Evolutionary conservation across 2,113 vertebrate species (phyloP).

Genomic region (human (Homo sapiens)): DNA sequence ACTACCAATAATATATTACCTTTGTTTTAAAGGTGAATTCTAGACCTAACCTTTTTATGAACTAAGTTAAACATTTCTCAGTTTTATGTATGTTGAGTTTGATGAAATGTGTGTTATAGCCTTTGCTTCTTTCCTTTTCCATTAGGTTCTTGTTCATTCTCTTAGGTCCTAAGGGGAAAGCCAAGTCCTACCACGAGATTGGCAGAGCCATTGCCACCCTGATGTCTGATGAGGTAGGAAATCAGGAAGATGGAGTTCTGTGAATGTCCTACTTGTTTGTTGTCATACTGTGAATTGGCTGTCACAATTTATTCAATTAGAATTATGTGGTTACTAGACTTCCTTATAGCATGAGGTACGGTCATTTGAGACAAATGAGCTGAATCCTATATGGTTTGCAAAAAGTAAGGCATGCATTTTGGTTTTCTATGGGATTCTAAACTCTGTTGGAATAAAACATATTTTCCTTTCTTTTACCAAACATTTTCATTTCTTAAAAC

Average conservation of each 20-base stretch:
- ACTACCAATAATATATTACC: neutral
- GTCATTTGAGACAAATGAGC: neutral
- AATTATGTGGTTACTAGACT: neutral
- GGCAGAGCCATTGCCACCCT: constrained; percentile 97
- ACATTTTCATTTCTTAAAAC: neutral
- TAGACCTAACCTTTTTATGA: neutral
- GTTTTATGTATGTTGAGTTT: neutral
- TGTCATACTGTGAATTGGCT: neutral
- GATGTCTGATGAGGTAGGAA: constrained; percentile 97
- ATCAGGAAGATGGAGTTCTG: neutral
- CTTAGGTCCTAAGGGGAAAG: constrained; percentile 98
- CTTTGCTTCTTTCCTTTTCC: constrained; percentile 64
- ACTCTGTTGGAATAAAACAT: neutral
- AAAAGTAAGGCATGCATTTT: neutral
- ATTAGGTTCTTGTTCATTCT: constrained; percentile 97
- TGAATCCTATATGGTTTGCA: neutral
- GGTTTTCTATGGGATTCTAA: neutral
- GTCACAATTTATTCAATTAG: neutral
- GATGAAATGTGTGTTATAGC: constrained; percentile 42
- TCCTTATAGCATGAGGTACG: neutral
- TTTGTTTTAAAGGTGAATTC: neutral
- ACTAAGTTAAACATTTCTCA: neutral
- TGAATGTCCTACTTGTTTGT: neutral
- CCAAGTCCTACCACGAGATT: constrained; percentile 98
- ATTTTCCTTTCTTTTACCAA: neutral